phyloP scores from a whole-genome alignment of 2,888 invertebrate species.

The Salticus scenicus region DNA sequence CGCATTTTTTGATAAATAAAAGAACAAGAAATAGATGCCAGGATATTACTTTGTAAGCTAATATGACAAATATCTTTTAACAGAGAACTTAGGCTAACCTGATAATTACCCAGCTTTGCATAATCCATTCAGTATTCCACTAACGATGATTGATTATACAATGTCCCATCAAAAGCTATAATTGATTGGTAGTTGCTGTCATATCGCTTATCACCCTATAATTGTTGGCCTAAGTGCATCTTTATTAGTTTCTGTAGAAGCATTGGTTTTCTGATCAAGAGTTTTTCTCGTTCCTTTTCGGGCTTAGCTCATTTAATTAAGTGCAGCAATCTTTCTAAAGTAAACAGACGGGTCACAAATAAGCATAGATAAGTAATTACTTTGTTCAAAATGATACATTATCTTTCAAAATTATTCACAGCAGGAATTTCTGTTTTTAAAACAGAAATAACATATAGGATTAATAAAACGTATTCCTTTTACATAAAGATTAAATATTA shows the following conservation, averaged over 20 bases:
- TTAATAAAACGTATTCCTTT: no score
- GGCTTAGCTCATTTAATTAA: no score
- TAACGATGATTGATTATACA: slow-evolving; percentile 60
- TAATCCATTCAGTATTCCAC: slow-evolving; percentile 31
- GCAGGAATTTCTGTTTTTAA: no score
- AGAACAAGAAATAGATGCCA: not conserved
- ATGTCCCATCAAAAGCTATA: slow-evolving; percentile 43
- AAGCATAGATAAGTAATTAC: no score
- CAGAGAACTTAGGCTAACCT: slow-evolving; percentile 44
- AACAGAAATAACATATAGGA: no score
- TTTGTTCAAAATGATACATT: no score
- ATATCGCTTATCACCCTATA: slow-evolving; percentile 56
- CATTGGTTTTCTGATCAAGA: slow-evolving; percentile 26
- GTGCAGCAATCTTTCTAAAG: no score
- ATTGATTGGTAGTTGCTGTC: slow-evolving; percentile 50
- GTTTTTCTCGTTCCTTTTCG: not conserved
- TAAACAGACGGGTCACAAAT: no score
- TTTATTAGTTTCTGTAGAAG: slow-evolving; percentile 33
- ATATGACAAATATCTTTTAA: slow-evolving; percentile 36
- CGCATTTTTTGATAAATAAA: not conserved
- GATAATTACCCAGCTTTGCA: slow-evolving; percentile 53
- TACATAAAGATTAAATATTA: no score
- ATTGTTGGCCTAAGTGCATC: slow-evolving; percentile 37
- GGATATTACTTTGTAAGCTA: slow-evolving; percentile 5
- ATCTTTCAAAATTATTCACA: no score